Percentiles rank a stretch among this genome's conserved stretches.
Evolutionary conservation across 2,113 vertebrate genomes (phyloP).

Genomic region (Gallinago jamesoni): DNA sequence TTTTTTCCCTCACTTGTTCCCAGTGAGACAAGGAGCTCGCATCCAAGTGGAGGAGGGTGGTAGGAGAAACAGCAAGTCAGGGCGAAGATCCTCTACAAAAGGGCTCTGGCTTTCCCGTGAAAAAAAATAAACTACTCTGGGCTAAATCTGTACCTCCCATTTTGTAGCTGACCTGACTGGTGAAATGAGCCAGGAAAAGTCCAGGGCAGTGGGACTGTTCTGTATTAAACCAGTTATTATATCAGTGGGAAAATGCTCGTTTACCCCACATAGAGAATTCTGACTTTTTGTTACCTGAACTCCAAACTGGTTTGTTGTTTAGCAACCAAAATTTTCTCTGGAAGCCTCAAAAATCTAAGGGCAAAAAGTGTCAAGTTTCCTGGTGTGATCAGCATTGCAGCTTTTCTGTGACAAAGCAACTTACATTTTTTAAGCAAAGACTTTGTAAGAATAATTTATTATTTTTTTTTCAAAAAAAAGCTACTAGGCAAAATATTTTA

Average conservation of each 20-base stretch:
- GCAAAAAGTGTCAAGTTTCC: background rate
- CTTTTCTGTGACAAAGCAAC: background rate
- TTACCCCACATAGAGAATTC: background rate
- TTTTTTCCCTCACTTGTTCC: conserved; percentile 25
- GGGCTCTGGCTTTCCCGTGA: background rate
- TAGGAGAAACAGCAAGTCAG: conserved; percentile 45
- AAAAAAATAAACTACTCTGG: background rate
- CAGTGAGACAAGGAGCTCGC: background rate
- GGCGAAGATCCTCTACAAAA: conserved; percentile 3
- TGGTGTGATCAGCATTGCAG: background rate
- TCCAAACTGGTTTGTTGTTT: background rate
- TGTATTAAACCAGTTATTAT: background rate
- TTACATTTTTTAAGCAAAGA: background rate
- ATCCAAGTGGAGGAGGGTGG: conserved; percentile 41
- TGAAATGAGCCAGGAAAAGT: background rate
- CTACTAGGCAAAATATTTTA: background rate
- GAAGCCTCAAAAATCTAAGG: background rate
- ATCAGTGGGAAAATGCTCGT: background rate
- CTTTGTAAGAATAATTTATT: background rate
- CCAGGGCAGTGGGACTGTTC: background rate
- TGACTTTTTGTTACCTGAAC: background rate
- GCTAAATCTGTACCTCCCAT: background rate
- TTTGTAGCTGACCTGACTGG: background rate
- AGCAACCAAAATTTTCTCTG: background rate
- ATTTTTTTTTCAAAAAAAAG: background rate